Evolutionary conservation across 2,797 vertebrate genomes (phyloP).

Genomic region (Pantherophis vulpinus): DNA sequence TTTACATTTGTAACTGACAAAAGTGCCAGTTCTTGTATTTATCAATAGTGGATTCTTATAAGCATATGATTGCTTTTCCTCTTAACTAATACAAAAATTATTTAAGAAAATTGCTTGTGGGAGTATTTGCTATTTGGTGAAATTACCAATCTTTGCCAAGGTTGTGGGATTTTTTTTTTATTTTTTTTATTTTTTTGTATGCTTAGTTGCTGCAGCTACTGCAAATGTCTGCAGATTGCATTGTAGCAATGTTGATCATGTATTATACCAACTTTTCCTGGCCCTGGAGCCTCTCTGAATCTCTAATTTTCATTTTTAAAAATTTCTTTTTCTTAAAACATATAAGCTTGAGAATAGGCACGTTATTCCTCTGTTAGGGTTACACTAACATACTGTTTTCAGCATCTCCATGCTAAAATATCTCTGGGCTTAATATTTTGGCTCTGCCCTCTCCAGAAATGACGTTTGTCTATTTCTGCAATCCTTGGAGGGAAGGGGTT

Average conservation of each 20-base stretch:
- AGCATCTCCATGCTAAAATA: not conserved
- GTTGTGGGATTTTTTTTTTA: not conserved
- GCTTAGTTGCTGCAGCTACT: not conserved
- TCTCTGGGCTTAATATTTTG: not conserved
- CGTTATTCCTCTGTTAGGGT: not conserved
- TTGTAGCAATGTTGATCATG: not conserved
- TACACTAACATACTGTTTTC: not conserved
- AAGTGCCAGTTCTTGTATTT: conserved; percentile 12
- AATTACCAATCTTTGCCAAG: not conserved
- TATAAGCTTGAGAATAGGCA: not conserved
- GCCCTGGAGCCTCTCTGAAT: not conserved
- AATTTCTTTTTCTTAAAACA: not conserved
- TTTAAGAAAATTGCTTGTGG: conserved; percentile 7
- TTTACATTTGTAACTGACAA: conserved; percentile 1
- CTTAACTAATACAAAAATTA: conserved; percentile 5
- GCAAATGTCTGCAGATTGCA: conserved; percentile 1
- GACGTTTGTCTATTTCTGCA: not conserved
- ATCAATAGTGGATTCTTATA: conserved; percentile 1
- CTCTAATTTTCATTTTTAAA: not conserved
- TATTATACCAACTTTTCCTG: not conserved
- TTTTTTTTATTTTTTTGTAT: conserved; percentile 8
- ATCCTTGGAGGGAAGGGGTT: not conserved
- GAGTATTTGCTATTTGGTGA: conserved; percentile 25
- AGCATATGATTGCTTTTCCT: conserved; percentile 43
- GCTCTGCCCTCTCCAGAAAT: not conserved